phyloP scores from a whole-genome alignment of 2,113 vertebrate species.

The Raja brachyura region DNA sequence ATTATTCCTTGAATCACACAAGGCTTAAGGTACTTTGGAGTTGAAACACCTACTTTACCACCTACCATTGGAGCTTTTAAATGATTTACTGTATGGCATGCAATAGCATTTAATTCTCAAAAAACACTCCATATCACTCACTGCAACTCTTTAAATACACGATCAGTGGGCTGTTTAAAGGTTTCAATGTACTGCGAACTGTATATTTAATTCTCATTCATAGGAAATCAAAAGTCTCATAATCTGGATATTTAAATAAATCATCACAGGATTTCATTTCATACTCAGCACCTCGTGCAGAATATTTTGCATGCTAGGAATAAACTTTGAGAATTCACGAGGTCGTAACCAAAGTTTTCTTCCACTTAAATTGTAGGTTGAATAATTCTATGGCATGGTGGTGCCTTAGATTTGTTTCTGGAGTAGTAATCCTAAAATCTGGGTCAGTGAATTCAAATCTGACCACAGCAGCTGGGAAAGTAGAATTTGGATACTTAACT shows the following conservation, averaged over 20 bases:
- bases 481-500: no score
- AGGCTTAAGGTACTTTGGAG: not conserved
- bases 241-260: not conserved
- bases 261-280: not conserved
- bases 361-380: not conserved
- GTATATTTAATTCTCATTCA: not conserved
- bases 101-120: not conserved
- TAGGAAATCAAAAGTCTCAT: conserved; percentile 1
- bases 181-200: not conserved
- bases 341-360: not conserved
- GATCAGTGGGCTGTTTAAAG: not conserved
- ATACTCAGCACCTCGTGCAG: not conserved
- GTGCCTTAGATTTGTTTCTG: no score
- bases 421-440: no score
- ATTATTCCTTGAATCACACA: not conserved
- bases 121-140: not conserved
- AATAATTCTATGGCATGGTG: not conserved
- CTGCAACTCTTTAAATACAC: not conserved
- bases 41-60: not conserved
- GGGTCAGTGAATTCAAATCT: no score
- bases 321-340: not conserved
- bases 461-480: no score
- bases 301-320: not conserved
- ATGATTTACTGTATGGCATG: not conserved
- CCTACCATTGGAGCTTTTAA: not conserved